Conservation (phyloP, 2,797 vertebrate genomes). For the Halcyon badia region DNA sequence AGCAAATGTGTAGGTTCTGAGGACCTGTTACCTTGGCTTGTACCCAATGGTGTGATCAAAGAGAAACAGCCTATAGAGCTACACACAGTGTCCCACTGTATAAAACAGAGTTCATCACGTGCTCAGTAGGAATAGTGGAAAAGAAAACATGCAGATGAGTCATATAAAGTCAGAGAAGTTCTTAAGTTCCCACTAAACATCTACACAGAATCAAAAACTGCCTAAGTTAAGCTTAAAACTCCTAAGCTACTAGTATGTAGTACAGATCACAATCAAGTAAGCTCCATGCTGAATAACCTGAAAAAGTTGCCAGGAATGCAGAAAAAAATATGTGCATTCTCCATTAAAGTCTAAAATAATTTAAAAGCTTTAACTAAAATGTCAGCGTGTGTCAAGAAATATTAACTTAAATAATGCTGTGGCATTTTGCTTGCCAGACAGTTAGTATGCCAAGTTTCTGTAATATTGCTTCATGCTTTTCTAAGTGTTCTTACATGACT, state of each 20-base stretch:
- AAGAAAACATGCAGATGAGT: not conserved
- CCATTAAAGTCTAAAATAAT: slow-evolving; percentile 45
- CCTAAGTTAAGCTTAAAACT: not conserved
- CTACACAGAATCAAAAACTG: not conserved
- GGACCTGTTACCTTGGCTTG: not conserved
- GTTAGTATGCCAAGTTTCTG: slow-evolving; percentile 3
- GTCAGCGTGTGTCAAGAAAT: slow-evolving; percentile 40
- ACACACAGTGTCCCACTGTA: not conserved
- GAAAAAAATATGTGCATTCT: not conserved
- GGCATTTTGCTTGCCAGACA: slow-evolving; percentile 34
- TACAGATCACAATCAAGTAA: not conserved
- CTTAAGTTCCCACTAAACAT: not conserved
- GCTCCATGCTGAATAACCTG: not conserved
- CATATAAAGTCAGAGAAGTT: not conserved
- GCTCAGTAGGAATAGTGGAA: not conserved
- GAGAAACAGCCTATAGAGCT: not conserved
- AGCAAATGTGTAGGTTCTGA: not conserved
- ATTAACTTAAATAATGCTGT: slow-evolving; percentile 26
- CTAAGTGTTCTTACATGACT: slow-evolving; percentile 48
- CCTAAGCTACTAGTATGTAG: not conserved
- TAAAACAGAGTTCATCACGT: not conserved
- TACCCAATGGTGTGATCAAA: not conserved
- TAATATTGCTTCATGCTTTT: slow-evolving; percentile 50
- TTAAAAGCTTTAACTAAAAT: slow-evolving; percentile 39
- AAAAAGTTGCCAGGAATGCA: not conserved